A percentile compares a stretch with the other conserved stretches of the same genome.
Evolutionary conservation across 2,888 invertebrate genomes (phyloP).

Genomic region (Dasysyrphus albostriatus): DNA sequence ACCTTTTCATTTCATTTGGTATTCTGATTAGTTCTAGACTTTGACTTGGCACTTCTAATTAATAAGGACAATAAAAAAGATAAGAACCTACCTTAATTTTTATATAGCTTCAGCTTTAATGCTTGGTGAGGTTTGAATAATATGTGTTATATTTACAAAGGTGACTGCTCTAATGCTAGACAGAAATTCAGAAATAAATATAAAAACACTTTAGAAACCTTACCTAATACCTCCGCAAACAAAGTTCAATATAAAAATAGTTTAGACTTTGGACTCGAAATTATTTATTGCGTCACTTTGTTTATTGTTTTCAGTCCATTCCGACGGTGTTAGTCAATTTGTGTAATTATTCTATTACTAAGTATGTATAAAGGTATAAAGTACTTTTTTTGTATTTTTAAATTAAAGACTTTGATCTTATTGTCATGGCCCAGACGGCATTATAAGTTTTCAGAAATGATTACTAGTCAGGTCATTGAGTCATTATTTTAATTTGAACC

Average conservation of each 20-base stretch:
- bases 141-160: neutral
- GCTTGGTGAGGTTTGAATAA: neutral
- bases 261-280: neutral
- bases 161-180: neutral
- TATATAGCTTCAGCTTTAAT: neutral
- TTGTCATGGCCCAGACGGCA: neutral
- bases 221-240: neutral
- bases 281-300: neutral
- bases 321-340: neutral
- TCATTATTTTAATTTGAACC: neutral
- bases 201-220: neutral
- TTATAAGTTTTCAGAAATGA: neutral
- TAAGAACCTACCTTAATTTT: neutral
- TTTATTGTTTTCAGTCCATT: neutral
- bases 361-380: too few species aligned
- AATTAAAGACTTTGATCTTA: neutral
- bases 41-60: conserved; percentile 3
- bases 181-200: neutral
- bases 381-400: neutral
- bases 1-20: neutral
- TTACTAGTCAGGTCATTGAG: neutral
- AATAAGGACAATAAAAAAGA: conserved; percentile 18
- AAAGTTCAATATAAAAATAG: neutral
- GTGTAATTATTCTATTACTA: neutral
- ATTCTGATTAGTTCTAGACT: conserved; percentile 2